Conservation (phyloP, 1,140 invertebrate genomes). For the Drosophila yakuba region DNA sequence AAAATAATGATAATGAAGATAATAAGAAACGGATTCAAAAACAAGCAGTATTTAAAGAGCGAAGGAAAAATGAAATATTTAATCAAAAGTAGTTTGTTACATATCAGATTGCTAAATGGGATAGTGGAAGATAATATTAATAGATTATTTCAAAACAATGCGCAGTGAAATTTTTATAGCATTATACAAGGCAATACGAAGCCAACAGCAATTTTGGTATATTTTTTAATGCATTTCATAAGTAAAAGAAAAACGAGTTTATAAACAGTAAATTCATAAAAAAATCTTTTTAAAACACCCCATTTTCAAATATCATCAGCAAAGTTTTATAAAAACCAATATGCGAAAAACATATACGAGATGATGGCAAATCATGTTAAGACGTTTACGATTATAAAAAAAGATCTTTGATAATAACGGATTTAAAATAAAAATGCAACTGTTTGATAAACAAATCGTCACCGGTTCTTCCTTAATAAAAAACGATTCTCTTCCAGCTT, state of each 20-base stretch:
- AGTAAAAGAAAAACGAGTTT: slow-evolving; percentile 6
- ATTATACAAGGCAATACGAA: slow-evolving; percentile 54
- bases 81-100: slow-evolving; percentile 71
- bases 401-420: slow-evolving; percentile 59
- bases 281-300: slow-evolving; percentile 66
- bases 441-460: slow-evolving; percentile 38
- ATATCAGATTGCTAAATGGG: slow-evolving; percentile 58
- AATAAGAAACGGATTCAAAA: slow-evolving; percentile 20
- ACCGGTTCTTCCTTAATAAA: neutral
- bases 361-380: slow-evolving; percentile 58
- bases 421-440: slow-evolving; percentile 64
- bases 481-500: slow-evolving; percentile 9
- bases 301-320: slow-evolving; percentile 28
- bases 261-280: slow-evolving; percentile 15
- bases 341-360: slow-evolving; percentile 31
- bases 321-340: slow-evolving; percentile 61
- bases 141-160: slow-evolving; percentile 24
- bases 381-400: slow-evolving; percentile 35
- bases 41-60: slow-evolving; percentile 59
- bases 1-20: slow-evolving; percentile 9
- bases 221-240: slow-evolving; percentile 50
- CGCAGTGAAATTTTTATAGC: slow-evolving; percentile 60
- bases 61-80: slow-evolving; percentile 45
- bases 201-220: slow-evolving; percentile 35
- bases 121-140: slow-evolving; percentile 14